A percentile compares a stretch with the other conserved stretches of the same genome.
These are phyloP conservation scores for Meteorus colon DNA, from an alignment of 2,888 invertebrate species.

Conservation along the genomic window DNA sequence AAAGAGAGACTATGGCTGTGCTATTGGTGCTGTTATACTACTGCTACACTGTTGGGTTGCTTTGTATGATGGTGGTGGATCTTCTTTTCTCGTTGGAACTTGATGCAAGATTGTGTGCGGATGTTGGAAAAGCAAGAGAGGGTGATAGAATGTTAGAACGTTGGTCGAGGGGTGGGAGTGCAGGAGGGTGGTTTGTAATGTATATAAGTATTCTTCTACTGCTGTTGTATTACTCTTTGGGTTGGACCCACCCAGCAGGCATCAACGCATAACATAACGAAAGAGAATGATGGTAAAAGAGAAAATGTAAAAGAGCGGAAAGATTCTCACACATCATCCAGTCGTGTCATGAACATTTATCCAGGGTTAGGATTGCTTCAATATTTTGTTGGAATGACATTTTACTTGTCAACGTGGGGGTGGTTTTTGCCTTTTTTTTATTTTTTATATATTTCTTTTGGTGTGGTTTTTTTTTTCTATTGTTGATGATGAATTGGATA, in stretches of 20 bases:
- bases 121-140: constrained; percentile 11
- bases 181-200: neutral
- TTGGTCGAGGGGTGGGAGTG: neutral
- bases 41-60: constrained; percentile 26
- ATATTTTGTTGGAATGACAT: neutral
- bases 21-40: neutral
- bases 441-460: neutral
- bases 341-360: constrained; percentile 9
- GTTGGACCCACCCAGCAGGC: constrained; percentile 29
- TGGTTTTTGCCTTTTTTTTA: neutral
- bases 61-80: constrained; percentile 35
- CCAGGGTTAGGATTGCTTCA: neutral
- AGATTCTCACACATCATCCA: constrained; percentile 9
- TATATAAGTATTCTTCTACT: constrained; percentile 14
- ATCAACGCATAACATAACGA: constrained; percentile 19
- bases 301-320: constrained; percentile 10
- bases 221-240: constrained; percentile 11
- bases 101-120: constrained; percentile 15
- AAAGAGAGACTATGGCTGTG: neutral
- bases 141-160: constrained; percentile 4
- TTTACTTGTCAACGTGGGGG: neutral
- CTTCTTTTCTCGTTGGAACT: constrained; percentile 38
- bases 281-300: neutral
- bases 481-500: too few relatives aligned
- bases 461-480: too few relatives aligned